phyloP scores from a whole-genome alignment of 1,140 invertebrate species.

The Aphaenogaster floridana region DNA sequence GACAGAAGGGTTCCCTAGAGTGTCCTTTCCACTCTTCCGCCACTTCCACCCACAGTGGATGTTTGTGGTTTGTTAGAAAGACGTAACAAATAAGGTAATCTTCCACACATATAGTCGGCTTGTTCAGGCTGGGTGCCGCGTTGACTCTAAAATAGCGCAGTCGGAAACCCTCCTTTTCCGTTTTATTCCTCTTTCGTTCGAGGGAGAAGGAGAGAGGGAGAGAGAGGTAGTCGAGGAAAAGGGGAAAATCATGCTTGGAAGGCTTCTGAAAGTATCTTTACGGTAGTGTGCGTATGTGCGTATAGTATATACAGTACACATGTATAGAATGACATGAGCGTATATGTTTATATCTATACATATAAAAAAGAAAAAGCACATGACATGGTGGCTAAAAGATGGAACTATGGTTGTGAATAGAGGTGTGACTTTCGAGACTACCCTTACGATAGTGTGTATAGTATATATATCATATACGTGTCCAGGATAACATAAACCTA shows the following conservation, averaged over 20 bases:
- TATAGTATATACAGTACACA: conserved; percentile 14
- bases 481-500: neutral
- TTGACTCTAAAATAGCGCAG: conserved; percentile 81
- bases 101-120: conserved; percentile 82
- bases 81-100: conserved; percentile 85
- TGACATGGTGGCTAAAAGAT: conserved; percentile 17
- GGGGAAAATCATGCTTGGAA: conserved; percentile 19
- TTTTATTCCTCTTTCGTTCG: conserved; percentile 46
- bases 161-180: conserved; percentile 42
- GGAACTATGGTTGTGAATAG: neutral
- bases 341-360: neutral
- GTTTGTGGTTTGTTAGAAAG: conserved; percentile 83
- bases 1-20: conserved; percentile 63
- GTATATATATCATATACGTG: neutral
- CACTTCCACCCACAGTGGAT: conserved; percentile 60
- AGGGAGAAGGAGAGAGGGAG: conserved; percentile 12
- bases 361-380: conserved; percentile 9
- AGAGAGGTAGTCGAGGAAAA: conserved; percentile 1
- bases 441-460: neutral
- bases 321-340: conserved; percentile 7
- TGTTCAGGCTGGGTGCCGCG: conserved; percentile 78
- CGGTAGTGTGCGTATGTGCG: neutral
- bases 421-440: conserved; percentile 19
- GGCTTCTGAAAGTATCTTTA: neutral
- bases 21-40: conserved; percentile 65